Percentiles rank a stretch among this genome's conserved stretches.
Conservation (phyloP, 23 tunicate genomes). For the Diplosoma virens region DNA sequence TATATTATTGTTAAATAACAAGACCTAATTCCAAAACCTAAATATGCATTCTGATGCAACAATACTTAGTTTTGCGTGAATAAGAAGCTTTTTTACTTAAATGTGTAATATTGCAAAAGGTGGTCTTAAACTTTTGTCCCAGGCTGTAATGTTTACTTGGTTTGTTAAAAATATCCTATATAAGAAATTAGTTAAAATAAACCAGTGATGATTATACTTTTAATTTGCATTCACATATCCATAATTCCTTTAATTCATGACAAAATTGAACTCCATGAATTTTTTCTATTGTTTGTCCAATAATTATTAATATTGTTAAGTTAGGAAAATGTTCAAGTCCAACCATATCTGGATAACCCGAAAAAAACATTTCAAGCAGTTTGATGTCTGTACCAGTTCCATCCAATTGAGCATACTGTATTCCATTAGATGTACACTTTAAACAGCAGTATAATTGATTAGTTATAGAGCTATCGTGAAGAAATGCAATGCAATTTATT, state of each 20-base stretch:
- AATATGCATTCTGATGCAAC: no score
- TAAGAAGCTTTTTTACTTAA: no score
- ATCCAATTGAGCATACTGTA: conserved; percentile 71
- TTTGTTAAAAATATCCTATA: no score
- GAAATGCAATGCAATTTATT: no score
- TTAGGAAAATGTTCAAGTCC: conserved; percentile 81
- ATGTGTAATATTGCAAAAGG: no score
- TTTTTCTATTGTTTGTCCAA: conserved; percentile 65
- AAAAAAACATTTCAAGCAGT: conserved; percentile 89
- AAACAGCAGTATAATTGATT: no score
- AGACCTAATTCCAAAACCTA: no score
- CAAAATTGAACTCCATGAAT: conserved; percentile 51
- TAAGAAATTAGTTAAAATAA: no score
- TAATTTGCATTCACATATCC: conserved; percentile 90
- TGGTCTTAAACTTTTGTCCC: no score
- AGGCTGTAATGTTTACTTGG: no score
- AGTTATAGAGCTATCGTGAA: neutral
- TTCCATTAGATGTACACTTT: conserved; percentile 89
- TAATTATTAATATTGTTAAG: conserved; percentile 61
- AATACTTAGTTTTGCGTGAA: no score
- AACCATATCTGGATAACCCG: conserved; percentile 75
- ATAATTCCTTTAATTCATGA: conserved; percentile 66
- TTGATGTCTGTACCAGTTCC: conserved; percentile 67
- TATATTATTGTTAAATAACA: no score
- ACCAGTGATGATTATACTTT: conserved; percentile 25